Percentiles rank a stretch among this genome's conserved stretches.
Evolutionary conservation across 2,888 invertebrate species (phyloP).

Genomic region (Pachliopta kotzebuea): DNA sequence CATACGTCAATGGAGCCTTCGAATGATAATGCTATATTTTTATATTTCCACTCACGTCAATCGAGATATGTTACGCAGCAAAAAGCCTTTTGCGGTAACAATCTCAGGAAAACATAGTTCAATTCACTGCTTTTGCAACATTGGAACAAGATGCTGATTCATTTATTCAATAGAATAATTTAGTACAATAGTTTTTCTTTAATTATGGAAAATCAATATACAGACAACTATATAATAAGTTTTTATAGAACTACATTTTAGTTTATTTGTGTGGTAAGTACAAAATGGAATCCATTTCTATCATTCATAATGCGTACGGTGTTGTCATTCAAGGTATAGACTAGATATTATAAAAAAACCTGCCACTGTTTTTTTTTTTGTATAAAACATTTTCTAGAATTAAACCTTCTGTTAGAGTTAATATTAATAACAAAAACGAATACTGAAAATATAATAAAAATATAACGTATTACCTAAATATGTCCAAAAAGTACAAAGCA

Average conservation of each 20-base stretch:
- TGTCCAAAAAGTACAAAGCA: neutral
- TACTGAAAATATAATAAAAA: neutral
- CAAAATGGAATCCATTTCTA: too few relatives aligned
- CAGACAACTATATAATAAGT: too few relatives aligned
- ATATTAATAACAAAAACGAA: neutral
- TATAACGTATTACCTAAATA: neutral
- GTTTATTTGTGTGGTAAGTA: neutral
- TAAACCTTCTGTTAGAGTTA: too few relatives aligned
- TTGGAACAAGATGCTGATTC: neutral
- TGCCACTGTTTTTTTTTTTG: too few relatives aligned
- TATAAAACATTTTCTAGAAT: too few relatives aligned
- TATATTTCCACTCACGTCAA: conserved; percentile 38
- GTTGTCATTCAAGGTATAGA: too few relatives aligned
- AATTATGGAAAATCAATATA: too few relatives aligned
- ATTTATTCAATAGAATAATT: neutral
- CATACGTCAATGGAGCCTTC: conserved; percentile 20
- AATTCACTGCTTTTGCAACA: neutral
- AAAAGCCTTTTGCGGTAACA: conserved; percentile 9
- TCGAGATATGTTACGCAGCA: conserved; percentile 10
- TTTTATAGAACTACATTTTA: neutral
- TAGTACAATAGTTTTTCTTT: too few relatives aligned
- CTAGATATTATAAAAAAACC: too few relatives aligned
- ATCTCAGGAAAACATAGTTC: neutral
- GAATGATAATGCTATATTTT: conserved; percentile 35
- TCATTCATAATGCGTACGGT: too few relatives aligned